phyloP scores from a whole-genome alignment of 2,797 vertebrate species.

The Danio aesculapii region DNA sequence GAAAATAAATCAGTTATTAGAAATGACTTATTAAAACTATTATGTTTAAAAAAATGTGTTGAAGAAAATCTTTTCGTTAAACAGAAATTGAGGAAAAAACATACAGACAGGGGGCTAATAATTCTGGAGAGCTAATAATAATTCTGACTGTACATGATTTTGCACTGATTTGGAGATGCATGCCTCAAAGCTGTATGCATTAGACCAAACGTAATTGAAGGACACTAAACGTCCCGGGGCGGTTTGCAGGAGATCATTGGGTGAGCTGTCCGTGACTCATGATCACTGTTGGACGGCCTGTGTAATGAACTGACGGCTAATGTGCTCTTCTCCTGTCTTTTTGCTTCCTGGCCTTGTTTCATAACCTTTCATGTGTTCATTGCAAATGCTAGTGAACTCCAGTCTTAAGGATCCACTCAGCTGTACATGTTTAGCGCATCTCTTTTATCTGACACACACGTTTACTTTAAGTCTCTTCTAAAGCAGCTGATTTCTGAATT shows the following conservation, averaged over 20 bases:
- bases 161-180: background rate
- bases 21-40: no score
- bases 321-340: constrained; percentile 56
- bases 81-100: no score
- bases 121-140: no score
- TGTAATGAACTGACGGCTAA: constrained; percentile 32
- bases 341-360: constrained; percentile 8
- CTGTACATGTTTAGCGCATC: no score
- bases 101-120: no score
- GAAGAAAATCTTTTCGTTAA: background rate
- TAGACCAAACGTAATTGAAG: constrained; percentile 16
- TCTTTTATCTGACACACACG: no score
- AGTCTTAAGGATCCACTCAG: no score
- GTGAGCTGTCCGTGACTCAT: constrained; percentile 20
- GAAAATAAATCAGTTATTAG: no score
- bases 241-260: constrained; percentile 8
- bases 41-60: no score
- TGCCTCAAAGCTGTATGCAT: constrained; percentile 8
- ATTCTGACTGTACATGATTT: background rate
- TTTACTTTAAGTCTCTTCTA: no score
- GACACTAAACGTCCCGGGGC: background rate
- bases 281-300: background rate
- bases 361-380: background rate
- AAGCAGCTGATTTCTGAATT: no score
- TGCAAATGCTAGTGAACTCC: background rate